A percentile compares a stretch with the other conserved stretches of the same genome.
phyloP scores from a whole-genome alignment of 2,113 vertebrate species.

The Spilogale gracilis region DNA sequence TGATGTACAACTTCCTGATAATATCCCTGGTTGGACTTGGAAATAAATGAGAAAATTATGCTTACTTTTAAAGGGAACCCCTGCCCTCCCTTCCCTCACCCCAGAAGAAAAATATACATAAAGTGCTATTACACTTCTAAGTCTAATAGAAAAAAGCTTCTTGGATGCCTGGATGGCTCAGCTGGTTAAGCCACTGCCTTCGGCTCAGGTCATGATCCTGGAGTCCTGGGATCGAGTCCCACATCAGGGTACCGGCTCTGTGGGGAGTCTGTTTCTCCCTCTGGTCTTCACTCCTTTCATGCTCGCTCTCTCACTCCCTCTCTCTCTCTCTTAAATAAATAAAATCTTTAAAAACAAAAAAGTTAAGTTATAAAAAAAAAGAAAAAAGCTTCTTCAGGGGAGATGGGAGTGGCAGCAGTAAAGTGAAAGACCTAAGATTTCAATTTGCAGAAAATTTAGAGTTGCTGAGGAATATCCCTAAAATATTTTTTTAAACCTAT shows the following conservation, averaged over 20 bases:
- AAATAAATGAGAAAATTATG: slow-evolving; percentile 42
- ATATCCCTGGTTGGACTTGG: background rate
- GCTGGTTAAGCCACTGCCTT: too few relatives aligned
- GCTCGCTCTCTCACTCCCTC: too few relatives aligned
- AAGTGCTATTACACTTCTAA: background rate
- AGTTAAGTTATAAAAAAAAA: background rate
- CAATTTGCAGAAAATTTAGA: slow-evolving; percentile 42
- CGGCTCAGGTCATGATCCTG: too few relatives aligned
- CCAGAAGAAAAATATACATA: background rate
- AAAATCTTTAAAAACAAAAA: too few relatives aligned
- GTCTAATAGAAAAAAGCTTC: background rate
- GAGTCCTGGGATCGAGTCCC: too few relatives aligned
- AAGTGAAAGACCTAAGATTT: slow-evolving; percentile 12
- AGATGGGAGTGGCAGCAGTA: background rate
- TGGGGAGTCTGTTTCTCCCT: too few relatives aligned
- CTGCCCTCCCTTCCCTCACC: background rate
- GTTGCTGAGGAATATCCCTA: background rate
- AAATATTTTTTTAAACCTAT: background rate
- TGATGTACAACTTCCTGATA: background rate
- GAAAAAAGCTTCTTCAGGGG: background rate
- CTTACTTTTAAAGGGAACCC: slow-evolving; percentile 8
- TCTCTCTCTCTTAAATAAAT: too few relatives aligned
- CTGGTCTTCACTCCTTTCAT: too few relatives aligned
- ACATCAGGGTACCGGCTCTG: too few relatives aligned
- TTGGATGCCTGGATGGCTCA: background rate